Percentiles rank a stretch among this genome's conserved stretches.
phyloP scores from a whole-genome alignment of 2,888 invertebrate genomes.

The Dendrolimus pini region DNA sequence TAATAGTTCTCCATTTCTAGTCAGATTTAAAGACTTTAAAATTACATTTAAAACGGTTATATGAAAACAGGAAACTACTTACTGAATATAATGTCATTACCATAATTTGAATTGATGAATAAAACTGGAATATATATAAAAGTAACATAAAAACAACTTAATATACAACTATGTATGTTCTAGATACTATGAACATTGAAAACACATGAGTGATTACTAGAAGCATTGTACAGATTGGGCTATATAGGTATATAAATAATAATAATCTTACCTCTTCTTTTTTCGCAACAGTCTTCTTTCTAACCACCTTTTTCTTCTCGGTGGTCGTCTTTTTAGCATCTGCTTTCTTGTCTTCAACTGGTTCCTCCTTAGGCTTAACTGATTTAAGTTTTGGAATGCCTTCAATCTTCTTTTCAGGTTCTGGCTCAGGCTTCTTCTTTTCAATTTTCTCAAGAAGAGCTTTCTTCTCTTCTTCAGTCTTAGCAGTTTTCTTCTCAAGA shows the following conservation, averaged over 20 bases:
- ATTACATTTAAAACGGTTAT: background rate
- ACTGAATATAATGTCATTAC: background rate
- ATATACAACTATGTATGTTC: background rate
- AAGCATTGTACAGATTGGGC: slow-evolving; percentile 4
- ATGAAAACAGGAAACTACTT: slow-evolving; percentile 1
- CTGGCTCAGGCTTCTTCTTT: slow-evolving; percentile 67
- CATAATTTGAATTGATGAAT: background rate
- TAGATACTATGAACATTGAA: background rate
- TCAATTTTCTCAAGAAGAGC: slow-evolving; percentile 68
- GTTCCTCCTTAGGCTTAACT: slow-evolving; percentile 69
- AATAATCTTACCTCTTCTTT: slow-evolving; percentile 64
- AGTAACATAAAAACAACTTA: background rate
- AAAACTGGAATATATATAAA: background rate
- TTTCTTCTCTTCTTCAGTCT: slow-evolving; percentile 70
- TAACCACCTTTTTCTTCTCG: slow-evolving; percentile 64
- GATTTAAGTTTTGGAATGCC: slow-evolving; percentile 78
- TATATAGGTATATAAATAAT: background rate
- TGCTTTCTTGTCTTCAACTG: slow-evolving; percentile 62
- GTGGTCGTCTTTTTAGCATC: slow-evolving; percentile 61
- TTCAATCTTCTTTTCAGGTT: slow-evolving; percentile 76
- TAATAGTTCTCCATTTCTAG: background rate
- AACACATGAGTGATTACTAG: background rate
- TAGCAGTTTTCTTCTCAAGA: slow-evolving; percentile 63
- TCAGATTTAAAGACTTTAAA: too few species aligned
- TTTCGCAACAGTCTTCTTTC: slow-evolving; percentile 67